phyloP scores from a whole-genome alignment of 2,888 invertebrate species.

The Sympetrum striolatum region DNA sequence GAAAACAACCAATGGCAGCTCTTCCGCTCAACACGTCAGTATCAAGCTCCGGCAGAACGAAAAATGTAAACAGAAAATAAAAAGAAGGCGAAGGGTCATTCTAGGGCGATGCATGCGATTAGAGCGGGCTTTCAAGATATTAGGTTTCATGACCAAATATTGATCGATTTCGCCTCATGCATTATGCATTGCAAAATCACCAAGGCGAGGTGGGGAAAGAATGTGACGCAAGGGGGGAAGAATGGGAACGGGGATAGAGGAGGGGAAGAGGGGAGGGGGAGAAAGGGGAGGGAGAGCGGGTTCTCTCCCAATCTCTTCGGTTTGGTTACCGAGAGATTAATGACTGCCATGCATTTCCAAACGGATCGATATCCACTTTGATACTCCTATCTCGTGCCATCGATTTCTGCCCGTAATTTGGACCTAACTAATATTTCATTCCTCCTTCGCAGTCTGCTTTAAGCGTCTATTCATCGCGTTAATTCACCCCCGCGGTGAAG shows the following conservation, averaged over 20 bases:
- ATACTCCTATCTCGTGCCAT: background rate
- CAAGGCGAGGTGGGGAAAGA: background rate
- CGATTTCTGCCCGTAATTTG: background rate
- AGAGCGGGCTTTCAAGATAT: background rate
- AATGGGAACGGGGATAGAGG: background rate
- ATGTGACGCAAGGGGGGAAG: background rate
- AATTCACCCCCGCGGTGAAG: background rate
- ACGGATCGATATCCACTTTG: background rate
- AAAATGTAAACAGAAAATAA: background rate
- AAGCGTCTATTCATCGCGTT: background rate
- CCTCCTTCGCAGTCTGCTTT: background rate
- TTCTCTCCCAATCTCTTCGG: background rate
- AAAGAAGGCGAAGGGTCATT: background rate
- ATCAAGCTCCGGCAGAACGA: background rate
- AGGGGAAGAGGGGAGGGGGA: background rate
- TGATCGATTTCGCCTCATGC: constrained; percentile 9
- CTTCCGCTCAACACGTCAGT: background rate
- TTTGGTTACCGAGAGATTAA: background rate
- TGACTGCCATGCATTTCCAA: background rate
- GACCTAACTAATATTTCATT: background rate
- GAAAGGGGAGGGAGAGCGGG: background rate
- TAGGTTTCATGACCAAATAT: constrained; percentile 4
- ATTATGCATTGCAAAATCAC: constrained; percentile 9
- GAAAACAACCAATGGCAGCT: background rate
- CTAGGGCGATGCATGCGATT: constrained; percentile 14